Evolutionary conservation across 2,888 invertebrate species (phyloP), one percentile per base, ranked within the genome.

Genomic region (Cephalotes varians): DNA sequence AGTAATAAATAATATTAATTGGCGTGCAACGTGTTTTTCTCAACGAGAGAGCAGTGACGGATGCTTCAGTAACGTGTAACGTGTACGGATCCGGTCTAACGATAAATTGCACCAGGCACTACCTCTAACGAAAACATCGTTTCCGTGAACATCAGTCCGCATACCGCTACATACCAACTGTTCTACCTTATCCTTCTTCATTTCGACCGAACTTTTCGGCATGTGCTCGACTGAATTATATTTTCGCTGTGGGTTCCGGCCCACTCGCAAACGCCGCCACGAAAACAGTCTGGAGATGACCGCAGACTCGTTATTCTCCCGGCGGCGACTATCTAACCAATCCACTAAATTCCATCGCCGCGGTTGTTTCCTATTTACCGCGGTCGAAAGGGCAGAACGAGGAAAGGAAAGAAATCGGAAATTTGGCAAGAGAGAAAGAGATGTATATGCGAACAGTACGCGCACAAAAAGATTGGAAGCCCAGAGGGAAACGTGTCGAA

Each of bases 361-460:
- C 62, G 34, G 44, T 69, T 77, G 82, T 86, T 87, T 84, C 51
- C 81, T 84, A 81, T 86, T 84, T 81, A 73, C 80, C 82, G 21
- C 34, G 54, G 15, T 37, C 37, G 15, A 25, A 37, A 34, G 40
- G 18, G 1, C 40, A 10, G 40, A 40, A 4, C 0, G 10, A 28
- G 3, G 4, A 40, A 72, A 73, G 2, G 18, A 71, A 15, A 12
- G 44, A 2, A 31, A 25, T 12, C 71, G 28, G 60, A 18, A 15
- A 58, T 60, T 65, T 25, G 56, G 69, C 25, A 40, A n/a, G 10
- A n/a, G 37, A 37, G 49, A 47, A 2, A 15, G 15, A 34, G 73
- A 21, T 10, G 37, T 31, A 40, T 7, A n/a, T 12, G 40, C 21
- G 15, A 31, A 15, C 34, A 25, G 56, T 34, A 15, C 40, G 67